These are phyloP conservation scores for Creontiades dilutus DNA, from an alignment of 2,888 invertebrate species.

Conservation along the genomic window DNA sequence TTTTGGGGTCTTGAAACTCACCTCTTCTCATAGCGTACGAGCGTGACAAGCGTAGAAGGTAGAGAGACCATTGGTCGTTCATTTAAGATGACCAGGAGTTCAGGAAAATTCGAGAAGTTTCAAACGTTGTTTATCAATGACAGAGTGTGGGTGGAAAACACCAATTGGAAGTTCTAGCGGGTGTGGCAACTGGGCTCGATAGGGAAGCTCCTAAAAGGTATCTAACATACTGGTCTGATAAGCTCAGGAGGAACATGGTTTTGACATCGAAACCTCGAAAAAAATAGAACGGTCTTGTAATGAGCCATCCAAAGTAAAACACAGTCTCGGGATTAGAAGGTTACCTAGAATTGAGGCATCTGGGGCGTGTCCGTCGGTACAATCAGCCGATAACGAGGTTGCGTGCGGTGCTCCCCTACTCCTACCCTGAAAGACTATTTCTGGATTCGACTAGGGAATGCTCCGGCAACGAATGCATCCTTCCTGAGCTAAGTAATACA, in stretches of 20 bases:
- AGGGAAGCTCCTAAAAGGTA: too few relatives aligned
- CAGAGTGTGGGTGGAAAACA: too few relatives aligned
- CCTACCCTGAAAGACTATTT: conserved; percentile 37
- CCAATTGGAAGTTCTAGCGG: too few relatives aligned
- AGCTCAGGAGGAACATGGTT: conserved; percentile 1
- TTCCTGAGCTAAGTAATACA: conserved; percentile 50
- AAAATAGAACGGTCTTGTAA: neutral
- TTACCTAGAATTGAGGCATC: conserved; percentile 60
- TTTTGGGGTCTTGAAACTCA: neutral
- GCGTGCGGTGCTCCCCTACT: conserved; percentile 57
- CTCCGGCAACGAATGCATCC: conserved; percentile 45
- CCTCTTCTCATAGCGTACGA: conserved; percentile 22
- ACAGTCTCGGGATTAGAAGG: conserved; percentile 53
- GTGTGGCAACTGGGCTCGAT: too few relatives aligned
- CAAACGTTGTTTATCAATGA: neutral
- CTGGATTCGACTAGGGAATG: conserved; percentile 40
- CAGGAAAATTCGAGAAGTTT: neutral
- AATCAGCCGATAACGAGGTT: conserved; percentile 52
- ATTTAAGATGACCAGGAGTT: neutral
- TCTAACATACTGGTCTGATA: neutral
- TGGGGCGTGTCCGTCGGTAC: conserved; percentile 52
- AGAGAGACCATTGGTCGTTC: conserved; percentile 9
- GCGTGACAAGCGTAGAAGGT: conserved; percentile 7
- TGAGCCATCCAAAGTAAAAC: conserved; percentile 19
- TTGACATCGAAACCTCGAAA: neutral